Conservation (phyloP, 2,113 vertebrate genomes). For the Passer montanus region DNA sequence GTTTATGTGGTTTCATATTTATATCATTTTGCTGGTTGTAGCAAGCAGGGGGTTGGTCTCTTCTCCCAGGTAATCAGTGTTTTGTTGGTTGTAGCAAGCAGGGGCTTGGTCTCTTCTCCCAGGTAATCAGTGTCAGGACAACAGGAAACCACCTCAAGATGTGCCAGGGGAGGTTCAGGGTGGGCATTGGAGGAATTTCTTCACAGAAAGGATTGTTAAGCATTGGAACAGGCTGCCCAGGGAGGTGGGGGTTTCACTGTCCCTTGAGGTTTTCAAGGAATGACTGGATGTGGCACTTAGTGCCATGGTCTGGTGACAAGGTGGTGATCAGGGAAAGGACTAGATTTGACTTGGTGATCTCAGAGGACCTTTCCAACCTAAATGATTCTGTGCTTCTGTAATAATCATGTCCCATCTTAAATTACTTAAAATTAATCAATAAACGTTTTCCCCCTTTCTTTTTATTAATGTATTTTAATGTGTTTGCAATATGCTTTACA, state of each 20-base stretch:
- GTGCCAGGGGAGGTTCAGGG: background rate
- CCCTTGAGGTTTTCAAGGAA: background rate
- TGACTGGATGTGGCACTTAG: background rate
- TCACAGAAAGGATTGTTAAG: background rate
- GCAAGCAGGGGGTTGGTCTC: rapidly evolving
- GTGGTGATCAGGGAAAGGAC: background rate
- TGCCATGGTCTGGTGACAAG: background rate
- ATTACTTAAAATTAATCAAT: background rate
- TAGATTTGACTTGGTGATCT: background rate
- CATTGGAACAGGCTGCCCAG: background rate
- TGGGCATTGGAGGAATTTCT: background rate
- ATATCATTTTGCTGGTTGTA: background rate
- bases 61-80: too few relatives aligned
- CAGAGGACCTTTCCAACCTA: background rate
- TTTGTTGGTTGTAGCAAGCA: background rate
- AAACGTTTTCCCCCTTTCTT: background rate
- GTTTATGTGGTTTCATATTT: background rate
- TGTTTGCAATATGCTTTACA: background rate
- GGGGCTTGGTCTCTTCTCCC: background rate
- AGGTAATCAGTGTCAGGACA: background rate
- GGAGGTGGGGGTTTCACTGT: background rate
- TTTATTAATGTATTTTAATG: background rate
- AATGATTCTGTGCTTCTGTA: background rate
- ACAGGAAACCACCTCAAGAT: background rate
- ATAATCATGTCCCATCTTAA: background rate